Conservation (phyloP, 1,140 invertebrate genomes). For the Drosophila pseudoobscura region DNA sequence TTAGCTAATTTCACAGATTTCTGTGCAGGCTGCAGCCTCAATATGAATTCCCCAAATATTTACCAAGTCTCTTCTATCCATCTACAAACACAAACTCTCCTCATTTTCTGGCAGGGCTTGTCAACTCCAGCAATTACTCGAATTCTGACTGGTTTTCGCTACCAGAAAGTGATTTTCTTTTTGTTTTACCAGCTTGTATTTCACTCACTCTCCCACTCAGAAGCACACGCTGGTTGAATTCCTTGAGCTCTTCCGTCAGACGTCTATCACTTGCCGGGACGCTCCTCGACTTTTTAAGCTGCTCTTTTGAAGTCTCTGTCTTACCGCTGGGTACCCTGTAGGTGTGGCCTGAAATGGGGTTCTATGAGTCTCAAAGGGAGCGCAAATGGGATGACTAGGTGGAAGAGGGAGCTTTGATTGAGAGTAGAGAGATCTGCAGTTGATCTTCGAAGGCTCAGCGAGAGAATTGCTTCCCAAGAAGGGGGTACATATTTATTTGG, state of each 20-base stretch:
- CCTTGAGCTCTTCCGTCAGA: conserved; percentile 20
- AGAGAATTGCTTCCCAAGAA: no score
- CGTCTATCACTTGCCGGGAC: conserved; percentile 24
- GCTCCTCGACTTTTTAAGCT: not conserved
- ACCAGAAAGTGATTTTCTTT: conserved; percentile 27
- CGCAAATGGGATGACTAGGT: no score
- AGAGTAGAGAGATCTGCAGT: no score
- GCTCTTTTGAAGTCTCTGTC: not conserved
- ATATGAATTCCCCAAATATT: conserved; percentile 17
- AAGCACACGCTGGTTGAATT: conserved; percentile 19
- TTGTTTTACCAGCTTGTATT: conserved; percentile 38
- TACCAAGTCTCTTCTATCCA: conserved; percentile 10
- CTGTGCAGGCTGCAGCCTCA: not conserved
- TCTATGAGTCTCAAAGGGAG: no score
- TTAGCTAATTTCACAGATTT: conserved; percentile 43
- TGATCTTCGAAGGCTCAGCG: no score
- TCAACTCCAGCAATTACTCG: conserved; percentile 59
- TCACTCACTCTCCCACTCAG: conserved; percentile 6
- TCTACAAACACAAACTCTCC: conserved; percentile 39
- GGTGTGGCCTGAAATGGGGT: no score
- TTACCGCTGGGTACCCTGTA: not conserved
- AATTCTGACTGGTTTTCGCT: conserved; percentile 20
- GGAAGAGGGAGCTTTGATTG: no score
- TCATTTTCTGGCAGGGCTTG: conserved; percentile 62
- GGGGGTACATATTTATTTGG: no score